Conservation (phyloP, 2,113 vertebrate genomes). For the Regulus satrapa region DNA sequence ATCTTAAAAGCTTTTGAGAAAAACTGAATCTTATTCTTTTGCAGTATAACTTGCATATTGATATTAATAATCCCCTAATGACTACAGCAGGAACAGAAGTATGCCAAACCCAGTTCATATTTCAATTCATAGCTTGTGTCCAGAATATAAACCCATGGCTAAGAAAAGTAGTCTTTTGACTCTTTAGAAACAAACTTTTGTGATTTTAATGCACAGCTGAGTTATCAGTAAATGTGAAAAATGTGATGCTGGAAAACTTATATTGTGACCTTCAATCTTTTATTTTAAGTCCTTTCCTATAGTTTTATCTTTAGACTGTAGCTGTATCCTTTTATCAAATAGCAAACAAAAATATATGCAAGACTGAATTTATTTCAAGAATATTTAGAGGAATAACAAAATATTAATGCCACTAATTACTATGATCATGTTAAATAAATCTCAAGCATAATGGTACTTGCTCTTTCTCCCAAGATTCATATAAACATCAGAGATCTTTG, state of each 20-base stretch:
- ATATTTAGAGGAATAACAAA: background rate
- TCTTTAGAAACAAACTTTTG: background rate
- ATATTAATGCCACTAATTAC: background rate
- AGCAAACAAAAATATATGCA: background rate
- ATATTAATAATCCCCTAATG: slow-evolving; percentile 19
- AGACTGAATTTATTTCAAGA: background rate
- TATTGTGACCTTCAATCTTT: background rate
- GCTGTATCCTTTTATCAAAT: background rate
- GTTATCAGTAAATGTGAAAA: background rate
- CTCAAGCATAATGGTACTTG: background rate
- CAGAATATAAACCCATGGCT: background rate
- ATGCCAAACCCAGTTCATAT: background rate
- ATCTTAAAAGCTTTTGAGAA: background rate
- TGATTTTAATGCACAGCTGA: background rate
- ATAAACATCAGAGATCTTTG: background rate
- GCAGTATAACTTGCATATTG: background rate
- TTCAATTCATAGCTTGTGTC: background rate
- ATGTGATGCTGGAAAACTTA: background rate
- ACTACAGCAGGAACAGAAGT: slow-evolving; percentile 3
- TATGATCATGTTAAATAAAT: background rate
- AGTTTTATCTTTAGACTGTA: background rate
- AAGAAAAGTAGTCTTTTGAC: background rate
- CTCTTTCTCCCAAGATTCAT: background rate
- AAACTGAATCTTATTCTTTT: background rate
- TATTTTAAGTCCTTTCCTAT: background rate